Percentiles rank a stretch among this genome's conserved stretches.
Evolutionary conservation across 1,140 invertebrate genomes (phyloP).

Genomic region (Apis dorsata): DNA sequence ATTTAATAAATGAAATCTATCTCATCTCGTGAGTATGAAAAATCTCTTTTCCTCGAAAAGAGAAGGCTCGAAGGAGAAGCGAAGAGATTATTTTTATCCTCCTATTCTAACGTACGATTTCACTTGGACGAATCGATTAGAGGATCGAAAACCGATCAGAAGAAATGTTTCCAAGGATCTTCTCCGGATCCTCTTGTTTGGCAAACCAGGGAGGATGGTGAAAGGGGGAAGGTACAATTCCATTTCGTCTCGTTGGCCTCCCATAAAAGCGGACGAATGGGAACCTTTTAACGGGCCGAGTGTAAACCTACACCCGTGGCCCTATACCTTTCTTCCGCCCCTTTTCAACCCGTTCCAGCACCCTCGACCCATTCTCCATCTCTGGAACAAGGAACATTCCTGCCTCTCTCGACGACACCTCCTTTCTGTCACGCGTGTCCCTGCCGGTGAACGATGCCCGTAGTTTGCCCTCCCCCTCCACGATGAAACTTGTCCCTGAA

Average conservation of each 20-base stretch:
- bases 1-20: no score
- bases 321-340: conserved; percentile 2
- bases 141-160: neutral
- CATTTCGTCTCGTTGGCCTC: conserved; percentile 39
- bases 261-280: conserved; percentile 36
- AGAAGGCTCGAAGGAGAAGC: no score
- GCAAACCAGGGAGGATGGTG: neutral
- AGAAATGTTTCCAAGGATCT: conserved; percentile 7
- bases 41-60: no score
- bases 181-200: conserved; percentile 29
- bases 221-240: conserved; percentile 2
- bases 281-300: conserved; percentile 42
- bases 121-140: conserved; percentile 14
- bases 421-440: conserved; percentile 42
- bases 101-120: neutral
- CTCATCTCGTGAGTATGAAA: no score
- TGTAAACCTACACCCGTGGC: conserved; percentile 38
- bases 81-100: neutral
- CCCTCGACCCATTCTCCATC: neutral
- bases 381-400: conserved; percentile 3
- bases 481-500: conserved; percentile 54
- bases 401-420: neutral
- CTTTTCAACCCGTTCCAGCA: neutral
- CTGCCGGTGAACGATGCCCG: conserved; percentile 45
- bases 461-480: conserved; percentile 28